Base-by-base conservation (phyloP, 2,888 invertebrate genomes). In the Choreutis nemorana region DNA sequence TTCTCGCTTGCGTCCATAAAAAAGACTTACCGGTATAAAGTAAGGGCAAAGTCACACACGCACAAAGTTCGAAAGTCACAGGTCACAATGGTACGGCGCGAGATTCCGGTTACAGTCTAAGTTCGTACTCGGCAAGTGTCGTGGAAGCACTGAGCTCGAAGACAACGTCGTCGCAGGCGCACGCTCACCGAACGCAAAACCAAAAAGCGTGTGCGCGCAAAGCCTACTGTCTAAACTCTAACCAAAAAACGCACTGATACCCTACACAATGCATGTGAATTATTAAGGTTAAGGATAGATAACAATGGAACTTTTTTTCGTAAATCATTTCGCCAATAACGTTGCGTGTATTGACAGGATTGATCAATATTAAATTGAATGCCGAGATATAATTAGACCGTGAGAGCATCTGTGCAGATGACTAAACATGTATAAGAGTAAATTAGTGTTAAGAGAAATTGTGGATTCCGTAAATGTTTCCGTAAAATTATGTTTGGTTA, bases 201-300 rank as follows among this genome's bases (percentile, higher is more conserved):
- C 45, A 61, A 65, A 56, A 47, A 43, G 57, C 58, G 61, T 54
- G 55, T 57, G 58, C 49, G 55, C 53, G 40, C 44, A n/a, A n/a
- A n/a, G n/a, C 42, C 41, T 42, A 39, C 49, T 44, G 45, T 44
- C 48, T 53, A 55, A 57, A 58, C 62, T 53, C 49, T 43, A 54
- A 53, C 60, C 55, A 56, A 62, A 61, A 50, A 57, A 38, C 40
- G 39, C 40, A 34, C 63, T 59, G 58, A 59, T 57, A 59, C 63
- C 63, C 53, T 56, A 57, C 53, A 66, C 51, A 54, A 55, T 50
- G 37, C 35, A 39, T 36, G 34, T 33, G 31, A 41, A 40, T 31
- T 35, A 72, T 65, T 70, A 72, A 75, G 72, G 75, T 73, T 66
- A 75, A 75, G 71, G 72, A 75, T 72, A 63, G 45, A 49, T 43